Conservation (phyloP, 2,888 invertebrate species). For the Platynereis dumerilii region DNA sequence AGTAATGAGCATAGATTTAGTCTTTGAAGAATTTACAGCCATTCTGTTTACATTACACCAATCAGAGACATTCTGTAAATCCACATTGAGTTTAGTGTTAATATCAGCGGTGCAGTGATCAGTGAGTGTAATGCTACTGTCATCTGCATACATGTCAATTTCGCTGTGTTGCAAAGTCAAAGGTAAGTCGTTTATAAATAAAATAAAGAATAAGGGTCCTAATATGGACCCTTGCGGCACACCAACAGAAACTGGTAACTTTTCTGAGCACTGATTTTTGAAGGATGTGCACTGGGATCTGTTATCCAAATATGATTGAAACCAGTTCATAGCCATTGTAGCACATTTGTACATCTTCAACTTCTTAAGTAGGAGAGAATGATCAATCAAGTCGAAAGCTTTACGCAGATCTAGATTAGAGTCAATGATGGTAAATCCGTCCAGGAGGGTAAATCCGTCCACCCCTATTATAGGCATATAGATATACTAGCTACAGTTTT, state of each 20-base stretch:
- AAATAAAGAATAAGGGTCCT: constrained; percentile 8
- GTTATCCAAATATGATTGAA: neutral
- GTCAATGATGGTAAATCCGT: too few relatives aligned
- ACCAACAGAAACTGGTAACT: neutral
- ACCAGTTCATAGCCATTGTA: neutral
- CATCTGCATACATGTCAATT: constrained; percentile 7
- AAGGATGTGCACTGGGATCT: neutral
- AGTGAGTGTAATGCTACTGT: neutral
- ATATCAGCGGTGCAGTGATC: neutral
- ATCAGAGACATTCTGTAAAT: neutral
- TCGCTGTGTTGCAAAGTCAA: neutral
- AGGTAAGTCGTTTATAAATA: constrained; percentile 6
- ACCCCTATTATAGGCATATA: too few relatives aligned
- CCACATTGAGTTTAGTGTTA: neutral
- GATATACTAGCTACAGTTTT: too few relatives aligned
- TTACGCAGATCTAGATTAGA: neutral
- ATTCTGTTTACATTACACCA: neutral
- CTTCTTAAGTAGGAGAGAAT: neutral
- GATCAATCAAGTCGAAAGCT: constrained; percentile 5
- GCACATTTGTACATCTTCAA: constrained; percentile 1
- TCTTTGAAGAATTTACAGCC: neutral
- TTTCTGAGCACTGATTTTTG: neutral
- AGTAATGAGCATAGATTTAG: neutral
- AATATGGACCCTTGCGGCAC: constrained; percentile 5
- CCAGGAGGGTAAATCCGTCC: too few relatives aligned